Conservation (phyloP, 1,140 invertebrate genomes). For the Neelides sp. region DNA sequence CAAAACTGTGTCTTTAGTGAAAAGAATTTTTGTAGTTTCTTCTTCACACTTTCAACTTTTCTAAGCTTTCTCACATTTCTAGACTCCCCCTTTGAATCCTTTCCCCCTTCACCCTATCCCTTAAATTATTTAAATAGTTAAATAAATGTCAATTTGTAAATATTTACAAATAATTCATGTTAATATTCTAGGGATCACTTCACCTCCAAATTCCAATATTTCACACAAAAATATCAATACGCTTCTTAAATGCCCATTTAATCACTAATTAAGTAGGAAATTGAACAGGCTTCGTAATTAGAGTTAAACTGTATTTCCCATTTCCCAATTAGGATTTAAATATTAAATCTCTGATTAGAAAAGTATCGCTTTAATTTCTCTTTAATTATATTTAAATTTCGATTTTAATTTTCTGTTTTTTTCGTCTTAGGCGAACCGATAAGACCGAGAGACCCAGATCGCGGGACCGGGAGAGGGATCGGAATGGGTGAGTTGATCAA, state of each 20-base stretch:
- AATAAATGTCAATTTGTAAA: background rate
- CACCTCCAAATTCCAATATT: background rate
- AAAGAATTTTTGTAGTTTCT: background rate
- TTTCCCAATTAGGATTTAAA: background rate
- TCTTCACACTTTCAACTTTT: background rate
- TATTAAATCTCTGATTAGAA: background rate
- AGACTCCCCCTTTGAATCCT: background rate
- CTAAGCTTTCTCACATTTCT: background rate
- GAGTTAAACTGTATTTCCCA: background rate
- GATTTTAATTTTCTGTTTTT: constrained; percentile 1
- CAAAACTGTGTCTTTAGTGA: background rate
- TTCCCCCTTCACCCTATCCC: constrained; percentile 1
- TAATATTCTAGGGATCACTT: background rate
- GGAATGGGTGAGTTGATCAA: constrained; percentile 3
- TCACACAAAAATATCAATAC: background rate
- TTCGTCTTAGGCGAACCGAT: background rate
- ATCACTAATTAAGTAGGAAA: background rate
- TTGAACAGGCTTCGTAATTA: background rate
- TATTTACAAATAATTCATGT: background rate
- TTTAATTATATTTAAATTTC: background rate
- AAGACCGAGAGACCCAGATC: constrained; percentile 4
- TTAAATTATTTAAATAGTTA: background rate
- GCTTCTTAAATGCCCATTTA: constrained; percentile 1
- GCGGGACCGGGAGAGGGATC: background rate
- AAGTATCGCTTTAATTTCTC: background rate